A percentile compares a stretch with the other conserved stretches of the same genome.
These are phyloP conservation scores for Apteryx owenii DNA, from an alignment of 2,113 vertebrate species.

Conservation along the genomic window DNA sequence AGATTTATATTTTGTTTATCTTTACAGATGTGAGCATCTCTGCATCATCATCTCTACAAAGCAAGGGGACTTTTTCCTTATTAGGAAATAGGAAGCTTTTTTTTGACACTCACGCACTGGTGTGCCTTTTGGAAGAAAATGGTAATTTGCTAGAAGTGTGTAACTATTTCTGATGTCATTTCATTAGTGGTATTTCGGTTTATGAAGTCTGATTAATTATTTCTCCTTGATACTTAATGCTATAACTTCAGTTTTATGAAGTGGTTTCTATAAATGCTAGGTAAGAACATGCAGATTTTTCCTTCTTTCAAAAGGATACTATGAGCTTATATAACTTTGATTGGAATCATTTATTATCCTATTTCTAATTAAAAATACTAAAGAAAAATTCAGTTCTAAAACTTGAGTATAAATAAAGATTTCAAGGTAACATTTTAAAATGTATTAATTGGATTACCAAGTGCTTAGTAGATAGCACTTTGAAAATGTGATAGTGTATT, in stretches of 20 bases:
- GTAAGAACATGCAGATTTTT: rapidly evolving
- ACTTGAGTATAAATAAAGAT: neutral
- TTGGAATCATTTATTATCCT: neutral
- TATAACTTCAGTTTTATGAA: neutral
- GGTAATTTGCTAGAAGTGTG: slow-evolving; percentile 74
- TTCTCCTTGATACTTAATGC: neutral
- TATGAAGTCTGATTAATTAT: neutral
- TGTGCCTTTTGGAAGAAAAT: slow-evolving; percentile 89
- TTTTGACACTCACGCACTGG: slow-evolving; percentile 93
- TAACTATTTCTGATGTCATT: neutral
- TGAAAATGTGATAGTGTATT: neutral
- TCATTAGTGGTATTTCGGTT: neutral
- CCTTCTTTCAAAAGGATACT: neutral
- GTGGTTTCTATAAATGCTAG: neutral
- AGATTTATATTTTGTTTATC: neutral
- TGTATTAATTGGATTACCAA: neutral
- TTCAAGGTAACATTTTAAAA: neutral
- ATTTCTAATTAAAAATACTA: neutral
- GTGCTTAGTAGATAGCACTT: neutral
- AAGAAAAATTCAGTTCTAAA: neutral
- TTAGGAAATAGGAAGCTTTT: slow-evolving; percentile 79
- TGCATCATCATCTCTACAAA: slow-evolving; percentile 60
- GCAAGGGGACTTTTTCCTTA: slow-evolving; percentile 67
- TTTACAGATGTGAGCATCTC: slow-evolving; percentile 79
- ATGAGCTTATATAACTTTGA: neutral